Percentiles rank a stretch among this genome's conserved stretches.
phyloP scores from a whole-genome alignment of 2,113 vertebrate species.

The Chaetops frenatus region DNA sequence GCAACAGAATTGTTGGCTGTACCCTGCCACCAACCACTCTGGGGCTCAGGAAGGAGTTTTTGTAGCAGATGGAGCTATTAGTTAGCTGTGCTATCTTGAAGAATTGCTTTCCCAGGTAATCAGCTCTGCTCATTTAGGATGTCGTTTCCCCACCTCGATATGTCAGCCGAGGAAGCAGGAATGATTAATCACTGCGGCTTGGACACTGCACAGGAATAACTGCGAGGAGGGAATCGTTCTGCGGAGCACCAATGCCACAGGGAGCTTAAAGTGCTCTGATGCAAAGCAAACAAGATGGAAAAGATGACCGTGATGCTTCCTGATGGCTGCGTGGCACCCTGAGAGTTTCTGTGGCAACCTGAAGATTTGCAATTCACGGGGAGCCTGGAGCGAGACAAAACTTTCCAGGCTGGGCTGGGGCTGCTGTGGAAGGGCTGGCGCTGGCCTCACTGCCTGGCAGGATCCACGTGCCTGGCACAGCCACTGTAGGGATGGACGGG shows the following conservation, averaged over 20 bases:
- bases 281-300: conserved; percentile 59
- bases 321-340: conserved; percentile 18
- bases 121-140: conserved; percentile 80
- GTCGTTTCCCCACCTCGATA: conserved; percentile 70
- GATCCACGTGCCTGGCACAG: background rate
- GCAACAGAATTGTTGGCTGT: background rate
- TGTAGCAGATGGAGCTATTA: conserved; percentile 80
- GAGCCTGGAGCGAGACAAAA: conserved; percentile 44
- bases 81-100: conserved; percentile 75
- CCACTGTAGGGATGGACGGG: background rate
- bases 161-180: conserved; percentile 70
- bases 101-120: conserved; percentile 88
- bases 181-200: conserved; percentile 73
- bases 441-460: background rate
- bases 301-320: conserved; percentile 55
- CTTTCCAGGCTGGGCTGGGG: conserved; percentile 19
- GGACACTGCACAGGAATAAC: conserved; percentile 63
- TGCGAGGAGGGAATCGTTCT: conserved; percentile 37
- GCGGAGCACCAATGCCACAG: conserved; percentile 2
- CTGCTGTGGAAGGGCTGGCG: conserved; percentile 4
- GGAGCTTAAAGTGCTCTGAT: conserved; percentile 46
- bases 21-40: conserved; percentile 48
- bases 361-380: conserved; percentile 57
- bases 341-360: conserved; percentile 68
- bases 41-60: conserved; percentile 68